Base-by-base conservation (phyloP, 53 echinoderm and acorn worm genomes). In the Echinometra lucunter region DNA sequence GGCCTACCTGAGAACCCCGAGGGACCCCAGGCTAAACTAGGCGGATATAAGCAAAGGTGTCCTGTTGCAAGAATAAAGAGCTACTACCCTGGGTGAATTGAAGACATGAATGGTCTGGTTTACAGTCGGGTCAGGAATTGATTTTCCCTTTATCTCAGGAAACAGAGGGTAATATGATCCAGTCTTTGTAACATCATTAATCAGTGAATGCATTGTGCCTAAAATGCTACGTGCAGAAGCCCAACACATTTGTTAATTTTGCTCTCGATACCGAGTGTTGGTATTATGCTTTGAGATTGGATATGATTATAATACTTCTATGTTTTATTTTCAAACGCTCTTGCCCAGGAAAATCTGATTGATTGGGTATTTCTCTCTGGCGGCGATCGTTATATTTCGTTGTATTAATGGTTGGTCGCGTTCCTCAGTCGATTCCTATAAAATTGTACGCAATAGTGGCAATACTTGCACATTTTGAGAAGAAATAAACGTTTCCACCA, bases 21-120 rank as follows among this genome's bases (percentile, higher is more conserved):
- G 78, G 78, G 78, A 78, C 38, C 42, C n/a, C 78, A 38, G 78
- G 42, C 78, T 78, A 78, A 78, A 78, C 78, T 42, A 6, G 38
- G 78, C 78, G 78, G 42, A 38, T 78, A 42, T 78, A 78, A 78
- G 78, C 38, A 78, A n/a, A 78, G 78, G 78, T 78, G 38, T 78
- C 78, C 42, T 42, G 32, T 78, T 78, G 78, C 42, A 18, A 19
- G 21, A 38, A 38, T 42, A 78, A 35, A 78, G 23, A 78, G 42
- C 42, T 78, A 78, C 78, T 75, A 37, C 78, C n/a, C 38, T 75
- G 40, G 78, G 9, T 75, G 3, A 75, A 75, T 40, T 78, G 38
- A 42, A 23, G 78, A 19, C 6, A 78, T 40, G 78, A 78, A 21
- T 78, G 42, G 78, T 35, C 78, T 78, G 78, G 78, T 78, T 38